Conservation (phyloP, 2,113 vertebrate species). For the Cheilinus undulatus region DNA sequence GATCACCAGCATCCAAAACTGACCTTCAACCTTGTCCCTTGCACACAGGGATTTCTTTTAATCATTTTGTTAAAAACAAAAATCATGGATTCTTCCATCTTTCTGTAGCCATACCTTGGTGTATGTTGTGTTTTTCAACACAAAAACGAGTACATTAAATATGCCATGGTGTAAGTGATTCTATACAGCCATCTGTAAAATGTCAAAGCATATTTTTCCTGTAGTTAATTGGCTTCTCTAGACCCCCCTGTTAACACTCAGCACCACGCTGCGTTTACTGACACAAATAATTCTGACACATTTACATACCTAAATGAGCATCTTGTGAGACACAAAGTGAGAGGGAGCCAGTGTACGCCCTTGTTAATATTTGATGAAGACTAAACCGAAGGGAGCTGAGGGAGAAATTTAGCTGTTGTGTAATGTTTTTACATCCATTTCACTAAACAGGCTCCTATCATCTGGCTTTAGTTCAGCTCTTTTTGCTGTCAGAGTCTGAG, state of each 20-base stretch:
- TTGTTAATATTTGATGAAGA: slow-evolving; percentile 52
- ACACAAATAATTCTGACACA: slow-evolving; percentile 33
- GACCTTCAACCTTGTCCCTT: no score
- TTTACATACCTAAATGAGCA: slow-evolving; percentile 39
- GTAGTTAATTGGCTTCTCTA: slow-evolving; percentile 12
- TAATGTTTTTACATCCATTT: slow-evolving; percentile 22
- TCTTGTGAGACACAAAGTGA: slow-evolving; percentile 3
- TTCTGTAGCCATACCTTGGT: not conserved
- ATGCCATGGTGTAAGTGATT: not conserved
- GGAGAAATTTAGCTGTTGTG: slow-evolving; percentile 6
- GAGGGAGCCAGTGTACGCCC: not conserved
- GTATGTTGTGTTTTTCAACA: not conserved
- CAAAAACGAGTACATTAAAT: not conserved
- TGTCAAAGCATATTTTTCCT: slow-evolving; percentile 2
- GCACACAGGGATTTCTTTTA: no score
- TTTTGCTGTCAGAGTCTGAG: not conserved
- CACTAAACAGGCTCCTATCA: not conserved
- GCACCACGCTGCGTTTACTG: slow-evolving; percentile 25
- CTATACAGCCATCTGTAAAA: not conserved
- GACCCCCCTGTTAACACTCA: not conserved
- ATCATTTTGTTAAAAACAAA: no score
- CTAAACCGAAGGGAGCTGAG: slow-evolving; percentile 31
- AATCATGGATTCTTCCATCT: no score
- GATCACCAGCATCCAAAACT: no score
- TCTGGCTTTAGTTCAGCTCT: slow-evolving; percentile 7